Conservation (phyloP, 2,888 invertebrate species). For the Melinaea marsaeus region DNA sequence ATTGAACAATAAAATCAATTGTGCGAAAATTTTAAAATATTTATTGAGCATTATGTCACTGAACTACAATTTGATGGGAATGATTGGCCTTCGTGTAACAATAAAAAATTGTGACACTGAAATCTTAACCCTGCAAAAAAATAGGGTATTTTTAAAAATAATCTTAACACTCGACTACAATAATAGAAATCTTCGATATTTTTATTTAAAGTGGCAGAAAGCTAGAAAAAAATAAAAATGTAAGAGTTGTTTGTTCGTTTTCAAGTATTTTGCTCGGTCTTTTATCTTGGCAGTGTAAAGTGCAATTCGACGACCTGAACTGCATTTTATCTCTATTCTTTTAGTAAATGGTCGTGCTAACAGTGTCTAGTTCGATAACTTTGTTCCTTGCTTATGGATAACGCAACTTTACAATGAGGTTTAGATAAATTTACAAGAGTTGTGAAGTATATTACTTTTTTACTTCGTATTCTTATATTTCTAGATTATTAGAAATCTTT, state of each 20-base stretch:
- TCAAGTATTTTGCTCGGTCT: constrained; percentile 11
- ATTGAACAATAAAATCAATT: constrained; percentile 22
- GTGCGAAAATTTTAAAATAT: constrained; percentile 18
- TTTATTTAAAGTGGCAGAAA: constrained; percentile 7
- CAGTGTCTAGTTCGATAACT: constrained; percentile 16
- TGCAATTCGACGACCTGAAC: constrained; percentile 19
- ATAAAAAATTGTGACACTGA: too few relatives aligned
- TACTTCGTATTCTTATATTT: too few relatives aligned
- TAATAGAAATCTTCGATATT: background rate
- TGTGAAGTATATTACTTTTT: too few relatives aligned
- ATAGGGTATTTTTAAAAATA: too few relatives aligned
- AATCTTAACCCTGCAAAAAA: too few relatives aligned
- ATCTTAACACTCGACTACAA: background rate
- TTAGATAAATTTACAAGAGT: background rate
- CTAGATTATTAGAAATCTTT: too few relatives aligned
- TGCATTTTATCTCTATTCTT: constrained; percentile 27
- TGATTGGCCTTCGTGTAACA: too few relatives aligned
- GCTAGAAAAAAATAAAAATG: constrained; percentile 6
- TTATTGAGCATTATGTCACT: constrained; percentile 8
- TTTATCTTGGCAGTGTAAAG: constrained; percentile 22
- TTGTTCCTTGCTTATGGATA: background rate
- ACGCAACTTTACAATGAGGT: background rate
- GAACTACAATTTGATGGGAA: background rate
- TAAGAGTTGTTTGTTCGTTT: constrained; percentile 14
- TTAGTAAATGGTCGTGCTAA: constrained; percentile 25